phyloP scores from a whole-genome alignment of 2,888 invertebrate genomes.

The Tillus elongatus region DNA sequence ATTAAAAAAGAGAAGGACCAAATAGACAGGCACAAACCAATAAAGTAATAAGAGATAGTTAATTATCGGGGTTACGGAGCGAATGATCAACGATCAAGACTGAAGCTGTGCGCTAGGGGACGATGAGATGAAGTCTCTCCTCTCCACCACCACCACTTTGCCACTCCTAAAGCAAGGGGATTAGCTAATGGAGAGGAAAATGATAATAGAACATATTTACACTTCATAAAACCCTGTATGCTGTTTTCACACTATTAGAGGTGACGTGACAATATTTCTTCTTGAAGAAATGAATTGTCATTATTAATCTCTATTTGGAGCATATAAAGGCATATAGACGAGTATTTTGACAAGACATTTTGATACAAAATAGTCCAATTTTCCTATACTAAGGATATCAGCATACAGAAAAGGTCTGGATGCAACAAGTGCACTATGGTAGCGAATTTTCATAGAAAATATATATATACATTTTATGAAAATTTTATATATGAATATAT shows the following conservation, averaged over 20 bases:
- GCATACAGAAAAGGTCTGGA: too few species aligned
- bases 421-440: too few species aligned
- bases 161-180: slow-evolving; percentile 13
- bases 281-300: too few species aligned
- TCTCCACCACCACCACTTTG: not conserved
- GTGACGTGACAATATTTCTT: too few species aligned
- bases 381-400: too few species aligned
- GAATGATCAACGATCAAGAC: slow-evolving; percentile 14
- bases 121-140: slow-evolving; percentile 5
- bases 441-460: too few species aligned
- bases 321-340: too few species aligned
- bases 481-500: too few species aligned
- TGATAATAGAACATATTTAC: slow-evolving; percentile 16
- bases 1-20: slow-evolving; percentile 42
- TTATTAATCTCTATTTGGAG: too few species aligned
- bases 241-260: slow-evolving; percentile 3
- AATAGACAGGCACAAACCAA: slow-evolving; percentile 42
- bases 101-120: slow-evolving; percentile 15
- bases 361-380: too few species aligned
- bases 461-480: too few species aligned
- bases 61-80: slow-evolving; percentile 33
- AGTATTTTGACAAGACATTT: too few species aligned
- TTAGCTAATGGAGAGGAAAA: slow-evolving; percentile 21
- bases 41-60: slow-evolving; percentile 42
- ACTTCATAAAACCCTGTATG: not conserved